Evolutionary conservation across 1,140 invertebrate genomes (phyloP), one percentile per base, ranked within the genome.

Genomic region (Phthorimaea operculella): DNA sequence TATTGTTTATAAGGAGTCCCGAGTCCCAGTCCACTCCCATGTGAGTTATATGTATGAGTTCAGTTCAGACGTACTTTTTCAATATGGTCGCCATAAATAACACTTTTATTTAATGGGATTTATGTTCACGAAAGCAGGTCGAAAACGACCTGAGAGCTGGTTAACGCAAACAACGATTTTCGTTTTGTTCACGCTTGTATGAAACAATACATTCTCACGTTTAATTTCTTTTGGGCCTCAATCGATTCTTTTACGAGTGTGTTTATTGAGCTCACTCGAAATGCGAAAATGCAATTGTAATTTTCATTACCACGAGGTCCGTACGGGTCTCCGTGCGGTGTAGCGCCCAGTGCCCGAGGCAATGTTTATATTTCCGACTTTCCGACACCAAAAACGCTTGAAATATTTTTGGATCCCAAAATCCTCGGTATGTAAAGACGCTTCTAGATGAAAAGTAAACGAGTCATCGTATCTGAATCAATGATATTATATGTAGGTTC

Each of bases 141-240:
- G 79, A 78, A 77, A 83, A 83, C 79, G 82, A 83, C 62, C 77
- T 69, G 76, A 68, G 73, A 76, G 62, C 74, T 81, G 76, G 77
- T 83, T 80, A 83, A 74, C 70, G 67, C 72, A 66, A 63, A 72
- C 63, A 66, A 65, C 64, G 60, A 64, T 76, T 77, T 72, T 76
- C 66, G 69, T 79, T 82, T 82, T 78, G 73, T 81, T 75, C 70
- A 71, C 76, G 74, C 70, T 70, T 65, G 63, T 74, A 79, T 74
- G 74, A 77, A 85, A 85, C 82, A 85, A 85, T 83, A 81, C 77
- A 72, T 85, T 83, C 82, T 82, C 79, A 80, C 82, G 79, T 85
- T 83, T 82, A 80, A 85, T 85, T 85, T 80, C 79, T 81, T 83
- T 81, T 68, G 76, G 66, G 62, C 62, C 66, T 74, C 79, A 81